A percentile compares a stretch with the other conserved stretches of the same genome.
Conservation (phyloP, 2,113 vertebrate species). For the Hippocampus zosterae region DNA sequence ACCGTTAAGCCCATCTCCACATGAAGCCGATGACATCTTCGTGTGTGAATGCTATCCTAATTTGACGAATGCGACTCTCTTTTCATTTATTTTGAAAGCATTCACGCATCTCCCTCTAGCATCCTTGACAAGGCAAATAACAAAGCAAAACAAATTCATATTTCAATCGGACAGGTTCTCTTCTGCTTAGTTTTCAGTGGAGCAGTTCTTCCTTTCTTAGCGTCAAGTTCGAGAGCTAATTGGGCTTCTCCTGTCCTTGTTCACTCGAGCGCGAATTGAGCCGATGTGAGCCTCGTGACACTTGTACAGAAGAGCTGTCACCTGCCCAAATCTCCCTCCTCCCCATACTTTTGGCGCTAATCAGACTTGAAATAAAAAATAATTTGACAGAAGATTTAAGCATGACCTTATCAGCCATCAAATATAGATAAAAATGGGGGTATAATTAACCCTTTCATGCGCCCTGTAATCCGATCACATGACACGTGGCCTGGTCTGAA, state of each 20-base stretch:
- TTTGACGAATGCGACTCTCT: no score
- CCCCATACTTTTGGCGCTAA: constrained; percentile 7
- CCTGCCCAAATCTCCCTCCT: constrained; percentile 20
- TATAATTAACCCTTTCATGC: not conserved
- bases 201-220: constrained; percentile 23
- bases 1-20: no score
- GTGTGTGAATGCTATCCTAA: no score
- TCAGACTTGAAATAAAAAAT: not conserved
- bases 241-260: constrained; percentile 29
- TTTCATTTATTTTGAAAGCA: no score
- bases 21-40: no score
- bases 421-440: not conserved
- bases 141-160: not conserved
- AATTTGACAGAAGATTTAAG: not conserved
- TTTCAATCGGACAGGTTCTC: constrained; percentile 15
- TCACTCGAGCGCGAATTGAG: constrained; percentile 53
- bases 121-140: not conserved
- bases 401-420: constrained; percentile 2
- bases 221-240: constrained; percentile 42
- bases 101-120: no score
- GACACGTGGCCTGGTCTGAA: not conserved
- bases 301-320: constrained; percentile 31
- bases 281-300: constrained; percentile 26
- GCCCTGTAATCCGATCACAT: no score
- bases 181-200: constrained; percentile 18